phyloP scores from a whole-genome alignment of 2,797 vertebrate genomes.

The Acanthis flammea region DNA sequence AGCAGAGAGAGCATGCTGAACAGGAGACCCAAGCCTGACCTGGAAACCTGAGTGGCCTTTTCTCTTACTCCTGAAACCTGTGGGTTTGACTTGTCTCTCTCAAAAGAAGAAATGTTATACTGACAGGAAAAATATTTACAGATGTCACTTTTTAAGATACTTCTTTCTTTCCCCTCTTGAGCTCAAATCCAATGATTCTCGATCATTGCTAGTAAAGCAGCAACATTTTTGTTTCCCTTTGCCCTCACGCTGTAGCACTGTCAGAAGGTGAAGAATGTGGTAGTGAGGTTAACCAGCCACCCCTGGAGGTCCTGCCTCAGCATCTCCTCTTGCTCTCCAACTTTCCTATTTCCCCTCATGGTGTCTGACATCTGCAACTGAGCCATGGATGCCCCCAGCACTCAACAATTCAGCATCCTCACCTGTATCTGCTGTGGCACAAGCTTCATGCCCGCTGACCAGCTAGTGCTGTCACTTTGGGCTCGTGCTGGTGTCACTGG shows the following conservation, averaged over 20 bases:
- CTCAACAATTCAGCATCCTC: background rate
- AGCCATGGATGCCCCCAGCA: background rate
- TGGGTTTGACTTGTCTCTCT: constrained; percentile 1
- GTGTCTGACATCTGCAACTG: background rate
- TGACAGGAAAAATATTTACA: background rate
- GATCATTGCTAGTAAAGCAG: background rate
- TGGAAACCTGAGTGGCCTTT: background rate
- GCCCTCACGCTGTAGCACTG: background rate
- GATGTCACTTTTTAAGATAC: background rate
- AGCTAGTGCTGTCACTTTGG: background rate
- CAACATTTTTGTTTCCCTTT: background rate
- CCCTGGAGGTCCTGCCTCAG: background rate
- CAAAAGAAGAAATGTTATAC: constrained; percentile 1
- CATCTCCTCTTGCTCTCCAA: background rate
- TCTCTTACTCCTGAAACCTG: background rate
- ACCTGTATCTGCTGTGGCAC: background rate
- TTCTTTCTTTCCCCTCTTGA: background rate
- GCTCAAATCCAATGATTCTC: background rate
- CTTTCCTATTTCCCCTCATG: background rate
- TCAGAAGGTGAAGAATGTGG: background rate
- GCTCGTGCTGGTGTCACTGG: background rate
- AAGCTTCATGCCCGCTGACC: background rate
- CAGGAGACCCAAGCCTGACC: background rate
- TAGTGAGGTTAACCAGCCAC: background rate
- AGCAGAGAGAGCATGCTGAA: background rate